Percentiles rank a stretch among this genome's conserved stretches.
Evolutionary conservation across 53 echinoderm and acorn worm genomes (phyloP).

Genomic region (Actinopyga echinites): DNA sequence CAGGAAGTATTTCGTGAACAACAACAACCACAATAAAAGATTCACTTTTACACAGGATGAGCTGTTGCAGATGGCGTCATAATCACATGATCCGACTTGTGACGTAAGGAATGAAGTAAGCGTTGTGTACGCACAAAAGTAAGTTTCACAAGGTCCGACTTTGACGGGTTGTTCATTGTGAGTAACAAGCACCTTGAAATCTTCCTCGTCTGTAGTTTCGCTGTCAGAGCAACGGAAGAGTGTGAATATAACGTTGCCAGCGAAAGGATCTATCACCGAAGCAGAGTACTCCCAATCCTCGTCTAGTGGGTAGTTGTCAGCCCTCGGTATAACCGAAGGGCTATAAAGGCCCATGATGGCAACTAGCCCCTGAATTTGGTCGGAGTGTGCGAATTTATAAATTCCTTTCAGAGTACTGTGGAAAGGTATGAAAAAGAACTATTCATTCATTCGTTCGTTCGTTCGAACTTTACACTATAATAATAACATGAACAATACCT

Average conservation of each 20-base stretch:
- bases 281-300: background rate
- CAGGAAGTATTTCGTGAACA: no score
- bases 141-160: conserved; percentile 56
- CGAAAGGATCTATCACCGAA: conserved; percentile 36
- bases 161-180: conserved; percentile 78
- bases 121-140: conserved; percentile 49
- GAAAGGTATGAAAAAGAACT: no score
- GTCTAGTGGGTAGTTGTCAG: conserved; percentile 44
- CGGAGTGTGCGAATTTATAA: conserved; percentile 80
- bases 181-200: conserved; percentile 3
- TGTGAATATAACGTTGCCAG: conserved; percentile 29
- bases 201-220: background rate
- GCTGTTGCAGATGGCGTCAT: background rate
- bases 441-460: no score
- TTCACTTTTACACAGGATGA: background rate
- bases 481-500: no score
- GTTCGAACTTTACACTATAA: no score
- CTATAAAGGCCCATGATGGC: conserved; percentile 53
- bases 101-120: conserved; percentile 45
- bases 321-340: conserved; percentile 36
- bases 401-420: conserved; percentile 43
- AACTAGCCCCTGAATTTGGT: conserved; percentile 59
- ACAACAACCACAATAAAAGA: no score
- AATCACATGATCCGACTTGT: conserved; percentile 43
- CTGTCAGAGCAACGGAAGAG: background rate